Conservation (phyloP, 2,888 invertebrate species). For the Andrena fulva region DNA sequence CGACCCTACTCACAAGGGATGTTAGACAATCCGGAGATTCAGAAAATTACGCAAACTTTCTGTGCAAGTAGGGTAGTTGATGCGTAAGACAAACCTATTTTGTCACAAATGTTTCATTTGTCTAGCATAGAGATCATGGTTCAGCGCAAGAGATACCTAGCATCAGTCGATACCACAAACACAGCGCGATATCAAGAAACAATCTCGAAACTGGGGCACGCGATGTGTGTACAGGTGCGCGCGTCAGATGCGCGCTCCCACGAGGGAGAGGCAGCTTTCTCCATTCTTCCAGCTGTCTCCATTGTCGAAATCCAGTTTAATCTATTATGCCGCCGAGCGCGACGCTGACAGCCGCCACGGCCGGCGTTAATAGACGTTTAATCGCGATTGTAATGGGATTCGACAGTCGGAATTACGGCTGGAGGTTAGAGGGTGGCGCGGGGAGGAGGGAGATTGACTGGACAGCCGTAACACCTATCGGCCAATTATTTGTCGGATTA, state of each 20-base stretch:
- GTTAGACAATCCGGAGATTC: no score
- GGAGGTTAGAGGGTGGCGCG: not conserved
- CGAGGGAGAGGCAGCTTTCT: constrained; percentile 18
- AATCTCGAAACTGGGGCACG: constrained; percentile 5
- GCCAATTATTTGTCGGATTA: constrained; percentile 65
- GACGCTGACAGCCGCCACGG: constrained; percentile 12
- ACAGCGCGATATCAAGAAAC: constrained; percentile 20
- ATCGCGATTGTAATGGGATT: constrained; percentile 44
- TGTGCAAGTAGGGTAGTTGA: no score
- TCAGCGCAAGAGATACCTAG: not conserved
- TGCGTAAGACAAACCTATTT: no score
- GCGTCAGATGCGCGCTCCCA: constrained; percentile 52
- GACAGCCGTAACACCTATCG: constrained; percentile 50
- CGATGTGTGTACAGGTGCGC: constrained; percentile 12
- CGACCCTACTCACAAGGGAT: no score
- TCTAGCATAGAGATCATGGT: not conserved
- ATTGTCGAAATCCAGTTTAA: constrained; percentile 44
- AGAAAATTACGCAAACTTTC: no score
- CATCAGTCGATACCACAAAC: not conserved
- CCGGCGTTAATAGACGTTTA: constrained; percentile 45
- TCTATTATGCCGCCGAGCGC: constrained; percentile 38
- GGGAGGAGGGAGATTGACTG: constrained; percentile 25
- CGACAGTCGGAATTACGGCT: constrained; percentile 44
- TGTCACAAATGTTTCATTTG: no score
- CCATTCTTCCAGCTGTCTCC: constrained; percentile 40